Evolutionary conservation across 2,797 vertebrate species (phyloP).

Genomic region (Iguana delicatissima): DNA sequence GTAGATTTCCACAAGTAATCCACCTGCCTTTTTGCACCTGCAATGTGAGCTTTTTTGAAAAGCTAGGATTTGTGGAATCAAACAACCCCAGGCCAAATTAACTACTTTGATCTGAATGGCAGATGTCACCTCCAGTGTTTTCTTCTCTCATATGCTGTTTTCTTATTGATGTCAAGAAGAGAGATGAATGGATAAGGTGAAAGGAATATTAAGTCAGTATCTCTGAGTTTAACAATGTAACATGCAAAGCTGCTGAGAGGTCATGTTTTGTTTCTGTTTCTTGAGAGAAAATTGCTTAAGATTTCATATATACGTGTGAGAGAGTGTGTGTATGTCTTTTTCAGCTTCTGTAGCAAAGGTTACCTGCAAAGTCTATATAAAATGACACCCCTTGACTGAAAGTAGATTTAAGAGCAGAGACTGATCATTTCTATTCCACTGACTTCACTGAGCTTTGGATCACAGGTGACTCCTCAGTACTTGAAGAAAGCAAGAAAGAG

Average conservation of each 20-base stretch:
- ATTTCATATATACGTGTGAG: constrained; percentile 1
- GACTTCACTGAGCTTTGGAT: neutral
- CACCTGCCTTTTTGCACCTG: constrained; percentile 21
- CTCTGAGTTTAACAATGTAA: constrained; percentile 5
- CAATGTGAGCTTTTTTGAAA: neutral
- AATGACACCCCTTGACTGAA: constrained; percentile 22
- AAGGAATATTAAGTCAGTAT: constrained; percentile 32
- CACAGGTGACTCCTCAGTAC: constrained; percentile 26
- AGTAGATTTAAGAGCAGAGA: neutral
- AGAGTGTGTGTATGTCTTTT: neutral
- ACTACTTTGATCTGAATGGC: constrained; percentile 42
- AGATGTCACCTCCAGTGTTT: constrained; percentile 22
- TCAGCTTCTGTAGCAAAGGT: neutral
- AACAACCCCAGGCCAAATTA: constrained; percentile 26
- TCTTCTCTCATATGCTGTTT: neutral
- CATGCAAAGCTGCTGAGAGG: constrained; percentile 23
- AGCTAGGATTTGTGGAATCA: constrained; percentile 35
- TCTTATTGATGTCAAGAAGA: constrained; percentile 35
- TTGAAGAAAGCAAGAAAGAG: constrained; percentile 8
- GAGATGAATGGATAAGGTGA: constrained; percentile 25
- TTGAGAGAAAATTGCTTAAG: constrained; percentile 26
- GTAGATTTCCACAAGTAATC: constrained; percentile 14
- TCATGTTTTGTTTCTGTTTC: constrained; percentile 10
- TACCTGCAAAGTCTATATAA: neutral
- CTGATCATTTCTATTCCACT: neutral